A percentile compares a stretch with the other conserved stretches of the same genome.
These are phyloP conservation scores for Balaenoptera acutorostrata DNA, from an alignment of 2,113 vertebrate species.

Conservation along the genomic window DNA sequence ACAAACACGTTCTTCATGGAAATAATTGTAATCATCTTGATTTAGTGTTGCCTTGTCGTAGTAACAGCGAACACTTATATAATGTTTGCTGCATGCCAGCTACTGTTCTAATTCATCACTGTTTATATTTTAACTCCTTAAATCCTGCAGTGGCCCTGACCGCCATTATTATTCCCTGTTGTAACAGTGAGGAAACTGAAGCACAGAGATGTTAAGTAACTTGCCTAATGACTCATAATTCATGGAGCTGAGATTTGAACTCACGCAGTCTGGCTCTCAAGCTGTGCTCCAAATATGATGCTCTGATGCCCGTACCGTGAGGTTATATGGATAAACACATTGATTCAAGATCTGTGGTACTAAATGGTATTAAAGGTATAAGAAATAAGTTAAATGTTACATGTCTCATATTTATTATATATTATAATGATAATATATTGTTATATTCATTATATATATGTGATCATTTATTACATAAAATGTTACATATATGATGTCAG, in stretches of 20 bases:
- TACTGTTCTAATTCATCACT: not conserved
- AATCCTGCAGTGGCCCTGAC: not conserved
- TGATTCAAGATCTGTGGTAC: not conserved
- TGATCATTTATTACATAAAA: not conserved
- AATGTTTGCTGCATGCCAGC: rapidly evolving
- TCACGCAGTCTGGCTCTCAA: not conserved
- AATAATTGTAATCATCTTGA: not conserved
- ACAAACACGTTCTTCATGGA: not conserved
- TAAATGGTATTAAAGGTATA: not conserved
- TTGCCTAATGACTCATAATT: not conserved
- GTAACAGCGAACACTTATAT: rapidly evolving
- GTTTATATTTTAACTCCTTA: not conserved
- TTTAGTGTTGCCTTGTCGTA: not conserved
- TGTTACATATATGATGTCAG: not conserved
- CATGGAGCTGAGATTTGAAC: not conserved
- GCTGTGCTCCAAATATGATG: rapidly evolving
- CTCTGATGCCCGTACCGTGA: rapidly evolving
- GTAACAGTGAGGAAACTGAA: not conserved
- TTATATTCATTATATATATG: not conserved
- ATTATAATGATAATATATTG: not conserved
- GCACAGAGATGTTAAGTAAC: not conserved
- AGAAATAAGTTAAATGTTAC: not conserved
- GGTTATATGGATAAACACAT: not conserved
- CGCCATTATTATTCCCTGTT: not conserved
- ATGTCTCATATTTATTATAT: not conserved